Percentiles rank a stretch among this genome's conserved stretches.
These are phyloP conservation scores for Lepeophtheirus nordmannii DNA, from an alignment of 2,888 invertebrate genomes.

Conservation along the genomic window DNA sequence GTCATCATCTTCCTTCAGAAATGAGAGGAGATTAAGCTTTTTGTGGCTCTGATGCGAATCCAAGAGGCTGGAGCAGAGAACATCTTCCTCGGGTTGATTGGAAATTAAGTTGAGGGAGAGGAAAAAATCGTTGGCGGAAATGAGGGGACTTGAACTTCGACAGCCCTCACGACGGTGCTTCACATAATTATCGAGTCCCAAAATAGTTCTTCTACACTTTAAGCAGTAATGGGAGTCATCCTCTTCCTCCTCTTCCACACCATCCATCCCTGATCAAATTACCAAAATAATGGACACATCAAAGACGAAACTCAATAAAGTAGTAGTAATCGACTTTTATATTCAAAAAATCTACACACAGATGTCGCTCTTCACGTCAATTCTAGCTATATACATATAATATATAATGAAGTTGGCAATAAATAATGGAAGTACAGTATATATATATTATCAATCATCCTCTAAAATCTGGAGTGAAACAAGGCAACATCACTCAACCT, in stretches of 20 bases:
- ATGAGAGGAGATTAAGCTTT: constrained; percentile 28
- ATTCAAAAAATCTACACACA: too few relatives aligned
- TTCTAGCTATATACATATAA: too few relatives aligned
- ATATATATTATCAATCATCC: too few relatives aligned
- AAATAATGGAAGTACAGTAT: too few relatives aligned
- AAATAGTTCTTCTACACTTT: constrained; percentile 63
- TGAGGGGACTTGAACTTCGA: background rate
- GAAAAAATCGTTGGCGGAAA: constrained; percentile 61
- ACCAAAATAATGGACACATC: too few relatives aligned
- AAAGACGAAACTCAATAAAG: too few relatives aligned
- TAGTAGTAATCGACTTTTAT: too few relatives aligned
- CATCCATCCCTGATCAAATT: too few relatives aligned
- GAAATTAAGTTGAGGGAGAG: constrained; percentile 45
- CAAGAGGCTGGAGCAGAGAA: background rate
- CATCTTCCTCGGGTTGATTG: background rate
- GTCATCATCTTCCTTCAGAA: constrained; percentile 28
- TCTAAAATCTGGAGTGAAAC: too few relatives aligned
- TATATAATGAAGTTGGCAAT: too few relatives aligned
- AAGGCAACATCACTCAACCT: too few relatives aligned
- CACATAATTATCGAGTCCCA: constrained; percentile 71
- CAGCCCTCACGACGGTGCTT: constrained; percentile 51
- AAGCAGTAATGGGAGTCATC: constrained; percentile 76
- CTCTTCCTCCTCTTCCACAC: constrained; percentile 35
- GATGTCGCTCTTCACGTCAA: too few relatives aligned
- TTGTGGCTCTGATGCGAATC: constrained; percentile 31